Evolutionary conservation across 2,888 invertebrate species (phyloP).

Genomic region (Tholera decimalis): DNA sequence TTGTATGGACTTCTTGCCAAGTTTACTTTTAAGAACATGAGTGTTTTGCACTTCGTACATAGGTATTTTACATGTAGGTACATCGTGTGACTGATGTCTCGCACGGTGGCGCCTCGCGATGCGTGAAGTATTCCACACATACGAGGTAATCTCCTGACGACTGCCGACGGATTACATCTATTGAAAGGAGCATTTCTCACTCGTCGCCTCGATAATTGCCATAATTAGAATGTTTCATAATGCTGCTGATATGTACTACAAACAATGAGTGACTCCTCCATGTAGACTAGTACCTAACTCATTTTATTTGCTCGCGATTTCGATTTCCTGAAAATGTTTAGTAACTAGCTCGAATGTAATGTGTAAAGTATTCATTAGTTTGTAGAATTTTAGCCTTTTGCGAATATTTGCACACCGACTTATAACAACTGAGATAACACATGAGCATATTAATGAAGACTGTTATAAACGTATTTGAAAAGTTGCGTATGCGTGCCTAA

Average conservation of each 20-base stretch:
- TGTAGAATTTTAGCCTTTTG: conserved; percentile 52
- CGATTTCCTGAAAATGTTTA: too few relatives aligned
- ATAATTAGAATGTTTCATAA: conserved; percentile 79
- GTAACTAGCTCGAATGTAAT: too few relatives aligned
- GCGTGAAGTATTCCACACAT: conserved; percentile 67
- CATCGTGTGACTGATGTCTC: conserved; percentile 65
- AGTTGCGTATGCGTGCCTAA: conserved; percentile 26
- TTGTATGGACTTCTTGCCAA: conserved; percentile 21
- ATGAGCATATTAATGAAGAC: conserved; percentile 55
- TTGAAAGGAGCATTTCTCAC: conserved; percentile 62
- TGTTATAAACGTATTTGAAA: conserved; percentile 45
- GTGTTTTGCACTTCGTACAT: conserved; percentile 14
- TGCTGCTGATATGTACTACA: conserved; percentile 70
- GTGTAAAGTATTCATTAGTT: conserved; percentile 67
- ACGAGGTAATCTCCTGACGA: conserved; percentile 59
- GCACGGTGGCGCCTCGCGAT: conserved; percentile 64
- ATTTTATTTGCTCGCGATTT: conserved; percentile 71
- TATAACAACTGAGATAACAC: conserved; percentile 68
- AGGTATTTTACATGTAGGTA: conserved; percentile 32
- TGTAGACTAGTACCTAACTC: conserved; percentile 57
- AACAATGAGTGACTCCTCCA: conserved; percentile 69
- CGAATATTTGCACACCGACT: conserved; percentile 68
- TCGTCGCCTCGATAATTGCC: conserved; percentile 68
- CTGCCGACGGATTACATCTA: conserved; percentile 53
- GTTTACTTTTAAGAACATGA: conserved; percentile 32